phyloP scores from a whole-genome alignment of 2,113 vertebrate genomes.

The Nyctibius bracteatus region DNA sequence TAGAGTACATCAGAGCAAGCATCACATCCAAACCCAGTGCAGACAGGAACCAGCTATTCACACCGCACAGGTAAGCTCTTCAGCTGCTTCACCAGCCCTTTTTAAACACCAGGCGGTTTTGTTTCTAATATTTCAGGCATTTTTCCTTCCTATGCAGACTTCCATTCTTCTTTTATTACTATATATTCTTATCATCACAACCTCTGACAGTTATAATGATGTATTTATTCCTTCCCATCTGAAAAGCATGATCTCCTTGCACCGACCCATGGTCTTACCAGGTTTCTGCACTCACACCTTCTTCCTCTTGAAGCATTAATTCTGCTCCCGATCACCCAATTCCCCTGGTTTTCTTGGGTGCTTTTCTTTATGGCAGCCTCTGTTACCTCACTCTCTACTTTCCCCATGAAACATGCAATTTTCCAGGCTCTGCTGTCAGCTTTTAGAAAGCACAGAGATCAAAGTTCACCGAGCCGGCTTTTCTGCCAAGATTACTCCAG shows the following conservation, averaged over 20 bases:
- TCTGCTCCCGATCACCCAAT: background rate
- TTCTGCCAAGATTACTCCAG: background rate
- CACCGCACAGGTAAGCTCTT: fast-evolving
- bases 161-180: background rate
- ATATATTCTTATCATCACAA: too few species aligned
- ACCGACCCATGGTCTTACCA: background rate
- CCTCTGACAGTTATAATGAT: too few species aligned
- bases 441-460: background rate
- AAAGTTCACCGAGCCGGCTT: background rate
- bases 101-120: too few species aligned
- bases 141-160: background rate
- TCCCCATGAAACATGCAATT: background rate
- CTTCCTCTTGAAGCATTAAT: background rate
- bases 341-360: background rate
- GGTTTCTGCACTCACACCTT: background rate
- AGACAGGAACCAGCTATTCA: too few species aligned
- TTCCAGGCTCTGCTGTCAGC: background rate
- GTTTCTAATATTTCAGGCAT: background rate
- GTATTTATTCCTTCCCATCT: background rate
- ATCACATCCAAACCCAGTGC: too few species aligned
- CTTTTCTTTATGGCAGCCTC: background rate
- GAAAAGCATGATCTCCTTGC: background rate
- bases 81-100: background rate
- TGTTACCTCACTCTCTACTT: background rate
- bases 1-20: background rate